Evolutionary conservation across 2,888 invertebrate genomes (phyloP).

Genomic region (Atherix ibis): DNA sequence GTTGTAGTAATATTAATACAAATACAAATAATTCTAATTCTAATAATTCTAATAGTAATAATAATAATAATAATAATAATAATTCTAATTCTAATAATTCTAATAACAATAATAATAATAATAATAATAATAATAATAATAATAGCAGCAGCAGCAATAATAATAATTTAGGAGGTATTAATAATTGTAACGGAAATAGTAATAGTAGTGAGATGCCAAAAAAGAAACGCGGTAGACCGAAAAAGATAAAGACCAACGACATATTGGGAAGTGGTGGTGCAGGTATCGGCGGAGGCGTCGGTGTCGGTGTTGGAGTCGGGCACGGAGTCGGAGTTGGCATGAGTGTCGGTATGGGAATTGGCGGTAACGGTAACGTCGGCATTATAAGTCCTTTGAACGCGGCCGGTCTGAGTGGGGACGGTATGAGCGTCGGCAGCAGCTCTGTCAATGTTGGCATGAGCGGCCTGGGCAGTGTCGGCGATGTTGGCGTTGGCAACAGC

Average conservation of each 20-base stretch:
- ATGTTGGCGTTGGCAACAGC: background rate
- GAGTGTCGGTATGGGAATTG: too few species aligned
- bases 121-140: conserved; percentile 1
- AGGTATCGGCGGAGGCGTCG: too few species aligned
- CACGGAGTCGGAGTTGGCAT: too few species aligned
- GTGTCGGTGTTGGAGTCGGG: too few species aligned
- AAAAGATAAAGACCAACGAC: conserved; percentile 56
- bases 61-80: conserved; percentile 3
- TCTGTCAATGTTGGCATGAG: conserved; percentile 6
- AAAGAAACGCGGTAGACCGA: conserved; percentile 77
- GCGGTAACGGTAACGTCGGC: conserved; percentile 33
- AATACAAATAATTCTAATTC: conserved; percentile 1
- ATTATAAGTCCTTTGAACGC: conserved; percentile 19
- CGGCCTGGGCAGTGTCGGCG: conserved; percentile 1
- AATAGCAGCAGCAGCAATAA: conserved; percentile 3
- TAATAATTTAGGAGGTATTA: background rate
- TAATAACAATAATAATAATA: conserved; percentile 4
- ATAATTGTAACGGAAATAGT: conserved; percentile 4
- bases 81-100: background rate
- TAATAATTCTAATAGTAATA: conserved; percentile 1
- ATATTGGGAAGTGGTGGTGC: conserved; percentile 39
- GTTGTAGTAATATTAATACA: background rate
- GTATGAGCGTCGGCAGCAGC: conserved; percentile 18
- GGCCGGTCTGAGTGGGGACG: conserved; percentile 20
- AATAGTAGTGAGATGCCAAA: conserved; percentile 48